These are phyloP conservation scores for Coregonus ussuriensis DNA, from an alignment of 2,797 vertebrate species.

Conservation along the genomic window DNA sequence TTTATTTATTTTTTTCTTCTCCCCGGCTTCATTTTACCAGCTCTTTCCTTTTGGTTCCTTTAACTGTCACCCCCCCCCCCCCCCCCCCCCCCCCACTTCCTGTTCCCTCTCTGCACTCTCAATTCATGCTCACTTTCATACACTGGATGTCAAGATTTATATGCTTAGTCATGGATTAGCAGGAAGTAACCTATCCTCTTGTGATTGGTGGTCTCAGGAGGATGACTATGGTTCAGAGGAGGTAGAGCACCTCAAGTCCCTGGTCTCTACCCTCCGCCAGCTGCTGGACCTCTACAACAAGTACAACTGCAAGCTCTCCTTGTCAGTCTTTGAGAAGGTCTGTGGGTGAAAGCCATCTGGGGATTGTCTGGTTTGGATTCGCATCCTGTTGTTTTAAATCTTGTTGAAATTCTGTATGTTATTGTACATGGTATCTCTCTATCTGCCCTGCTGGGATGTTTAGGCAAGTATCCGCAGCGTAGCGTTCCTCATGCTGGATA, in stretches of 20 bases:
- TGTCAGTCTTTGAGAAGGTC: constrained; percentile 92
- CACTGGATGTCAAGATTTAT: background rate
- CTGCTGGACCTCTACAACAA: constrained; percentile 85
- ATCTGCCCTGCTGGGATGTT: constrained; percentile 22
- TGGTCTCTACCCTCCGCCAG: constrained; percentile 83
- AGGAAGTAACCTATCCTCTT: background rate
- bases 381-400: background rate
- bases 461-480: constrained; percentile 87
- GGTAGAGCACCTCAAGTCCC: constrained; percentile 76
- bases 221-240: constrained; percentile 78
- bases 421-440: background rate
- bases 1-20: background rate
- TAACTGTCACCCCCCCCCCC: background rate
- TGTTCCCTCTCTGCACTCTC: background rate
- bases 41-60: background rate
- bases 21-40: background rate
- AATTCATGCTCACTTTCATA: background rate
- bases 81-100: background rate
- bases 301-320: constrained; percentile 87
- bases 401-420: background rate
- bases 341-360: background rate
- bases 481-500: constrained; percentile 93
- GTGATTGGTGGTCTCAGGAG: constrained; percentile 66
- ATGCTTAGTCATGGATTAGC: background rate
- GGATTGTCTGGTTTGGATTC: background rate